Base-by-base conservation (phyloP, 2,888 invertebrate species). In the Sesia apiformis region DNA sequence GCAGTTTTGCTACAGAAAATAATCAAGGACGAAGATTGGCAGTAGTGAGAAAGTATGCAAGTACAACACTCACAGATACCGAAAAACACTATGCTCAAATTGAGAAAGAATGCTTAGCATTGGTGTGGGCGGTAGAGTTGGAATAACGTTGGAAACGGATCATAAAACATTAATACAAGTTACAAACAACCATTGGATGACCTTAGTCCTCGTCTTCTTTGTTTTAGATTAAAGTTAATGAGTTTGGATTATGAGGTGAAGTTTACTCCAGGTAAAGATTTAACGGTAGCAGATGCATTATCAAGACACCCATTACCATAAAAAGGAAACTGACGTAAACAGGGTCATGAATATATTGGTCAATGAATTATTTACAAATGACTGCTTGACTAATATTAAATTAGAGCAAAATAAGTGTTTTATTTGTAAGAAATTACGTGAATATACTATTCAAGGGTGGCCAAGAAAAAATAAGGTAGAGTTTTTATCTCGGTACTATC, bases 261-360 rank as follows among this genome's bases (percentile, higher is more conserved):
- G 5, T 62, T 65, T 56, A 55, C 59, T 4, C 63, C 64, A 4
- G 63, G 64, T 4, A 66, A 65, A 54, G 53, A 59, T 4, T 53
- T 65, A 46, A 23, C n/a, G n/a, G 51, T 60, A 4, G 60, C 63
- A 1, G 66, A 65, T 52, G 50, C 54, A n/a, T 56, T 63, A n/a
- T 61, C 63, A 5, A 50, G 62, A 40, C 43, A 40, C 4, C 55
- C 55, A n/a, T 41, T 52, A 42, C 42, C 42, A 23, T 23, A 23
- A 23, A 23, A 23, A 23, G 23, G 23, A 23, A 23, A 23, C 2
- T 1, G 23, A 23, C 23, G 2, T 23, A 23, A 23, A 23, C 2
- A 23, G 23, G 23, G 23, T 23, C 23, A 23, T 23, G 23, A 23
- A 23, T 23, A 23, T 23, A 23, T 23, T 23, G n/a, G n/a, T n/a